Percentiles rank a stretch among this genome's conserved stretches.
phyloP scores from a whole-genome alignment of 2,797 vertebrate species.

The Crocodylus rhombifer region DNA sequence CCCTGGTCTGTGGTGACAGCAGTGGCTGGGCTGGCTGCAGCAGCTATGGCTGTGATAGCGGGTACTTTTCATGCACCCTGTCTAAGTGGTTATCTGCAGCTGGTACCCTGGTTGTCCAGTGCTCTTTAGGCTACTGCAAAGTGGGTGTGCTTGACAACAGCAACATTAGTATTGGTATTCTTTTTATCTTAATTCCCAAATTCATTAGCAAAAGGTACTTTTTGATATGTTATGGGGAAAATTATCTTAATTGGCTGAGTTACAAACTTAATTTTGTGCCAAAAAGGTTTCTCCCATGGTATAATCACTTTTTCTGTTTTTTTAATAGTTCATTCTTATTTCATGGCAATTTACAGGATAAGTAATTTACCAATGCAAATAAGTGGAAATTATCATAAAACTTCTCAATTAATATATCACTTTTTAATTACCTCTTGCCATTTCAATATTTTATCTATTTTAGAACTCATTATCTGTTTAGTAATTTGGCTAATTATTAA shows the following conservation, averaged over 20 bases:
- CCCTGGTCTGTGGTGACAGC: too few relatives aligned
- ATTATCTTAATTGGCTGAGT: background rate
- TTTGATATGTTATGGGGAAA: background rate
- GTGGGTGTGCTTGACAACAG: background rate
- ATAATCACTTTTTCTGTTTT: background rate
- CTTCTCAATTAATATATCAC: constrained; percentile 1
- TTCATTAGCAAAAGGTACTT: background rate
- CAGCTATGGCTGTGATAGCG: too few relatives aligned
- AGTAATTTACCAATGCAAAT: background rate
- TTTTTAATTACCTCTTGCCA: background rate
- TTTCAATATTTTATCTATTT: background rate
- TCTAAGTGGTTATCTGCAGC: too few relatives aligned
- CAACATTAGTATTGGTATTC: background rate
- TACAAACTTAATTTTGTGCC: background rate
- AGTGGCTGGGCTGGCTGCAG: too few relatives aligned
- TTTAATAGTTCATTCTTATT: background rate
- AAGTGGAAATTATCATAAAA: background rate
- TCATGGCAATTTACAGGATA: background rate
- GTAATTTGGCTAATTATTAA: constrained; percentile 19
- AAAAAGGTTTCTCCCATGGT: background rate
- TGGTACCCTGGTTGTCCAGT: too few relatives aligned
- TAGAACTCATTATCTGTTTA: constrained; percentile 12
- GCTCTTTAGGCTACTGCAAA: too few relatives aligned
- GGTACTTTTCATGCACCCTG: too few relatives aligned
- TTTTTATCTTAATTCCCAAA: background rate